Percentiles rank a stretch among this genome's conserved stretches.
phyloP scores from a whole-genome alignment of 2,797 vertebrate genomes.

The Dryobates pubescens region DNA sequence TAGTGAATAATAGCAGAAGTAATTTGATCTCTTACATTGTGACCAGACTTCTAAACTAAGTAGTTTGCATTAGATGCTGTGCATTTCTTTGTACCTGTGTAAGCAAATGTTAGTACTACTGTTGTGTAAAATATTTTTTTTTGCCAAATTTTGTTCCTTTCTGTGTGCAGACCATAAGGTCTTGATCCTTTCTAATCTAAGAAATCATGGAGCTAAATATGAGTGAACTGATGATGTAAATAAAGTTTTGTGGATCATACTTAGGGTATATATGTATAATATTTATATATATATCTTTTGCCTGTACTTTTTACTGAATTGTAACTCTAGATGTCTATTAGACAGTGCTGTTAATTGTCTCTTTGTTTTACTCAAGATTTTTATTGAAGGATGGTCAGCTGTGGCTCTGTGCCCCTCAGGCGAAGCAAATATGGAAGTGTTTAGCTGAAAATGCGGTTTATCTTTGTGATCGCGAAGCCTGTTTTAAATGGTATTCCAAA shows the following conservation, averaged over 20 bases:
- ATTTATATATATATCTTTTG: background rate
- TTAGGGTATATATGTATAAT: background rate
- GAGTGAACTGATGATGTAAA: background rate
- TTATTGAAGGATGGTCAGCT: conserved; percentile 98
- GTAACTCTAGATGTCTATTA: conserved; percentile 11
- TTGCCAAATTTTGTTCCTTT: background rate
- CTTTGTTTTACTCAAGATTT: conserved; percentile 85
- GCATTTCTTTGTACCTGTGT: background rate
- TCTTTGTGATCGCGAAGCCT: conserved; percentile 98
- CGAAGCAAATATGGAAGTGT: conserved; percentile 99
- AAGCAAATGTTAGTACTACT: background rate
- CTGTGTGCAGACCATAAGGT: background rate
- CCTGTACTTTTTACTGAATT: conserved; percentile 38
- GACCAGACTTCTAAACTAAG: background rate
- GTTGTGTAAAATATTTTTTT: background rate
- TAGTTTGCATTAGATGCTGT: background rate
- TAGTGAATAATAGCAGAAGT: background rate
- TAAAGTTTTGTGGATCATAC: background rate
- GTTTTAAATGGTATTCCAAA: conserved; percentile 99
- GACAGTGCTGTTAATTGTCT: conserved; percentile 67
- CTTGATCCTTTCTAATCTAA: background rate
- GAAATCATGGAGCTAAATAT: background rate
- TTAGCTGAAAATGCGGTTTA: conserved; percentile 99
- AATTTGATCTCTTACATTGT: background rate
- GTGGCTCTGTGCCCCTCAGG: conserved; percentile 98